These are phyloP conservation scores for Puntigrus tetrazona DNA, from an alignment of 2,113 vertebrate genomes.

Conservation along the genomic window DNA sequence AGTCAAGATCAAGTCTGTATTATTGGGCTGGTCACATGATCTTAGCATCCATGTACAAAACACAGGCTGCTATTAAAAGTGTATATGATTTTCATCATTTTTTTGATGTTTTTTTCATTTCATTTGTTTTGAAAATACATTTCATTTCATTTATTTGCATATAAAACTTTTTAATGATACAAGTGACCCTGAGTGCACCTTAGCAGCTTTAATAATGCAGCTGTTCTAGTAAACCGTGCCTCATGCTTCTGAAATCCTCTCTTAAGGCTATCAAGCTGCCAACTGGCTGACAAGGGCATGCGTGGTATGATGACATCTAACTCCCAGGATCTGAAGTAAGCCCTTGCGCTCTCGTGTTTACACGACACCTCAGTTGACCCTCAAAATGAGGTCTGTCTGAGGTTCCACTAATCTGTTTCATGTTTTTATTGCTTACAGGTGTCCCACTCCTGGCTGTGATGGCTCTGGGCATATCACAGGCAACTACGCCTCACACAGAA, in stretches of 20 bases:
- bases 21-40: background rate
- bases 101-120: too few relatives aligned
- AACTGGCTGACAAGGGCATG: slow-evolving; percentile 93
- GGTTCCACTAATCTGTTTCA: background rate
- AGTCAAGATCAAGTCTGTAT: background rate
- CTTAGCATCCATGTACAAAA: background rate
- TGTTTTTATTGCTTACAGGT: slow-evolving; percentile 72
- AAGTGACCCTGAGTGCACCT: background rate
- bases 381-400: slow-evolving; percentile 36
- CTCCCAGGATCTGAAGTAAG: slow-evolving; percentile 97
- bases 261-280: slow-evolving; percentile 94
- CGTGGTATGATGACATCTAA: slow-evolving; percentile 92
- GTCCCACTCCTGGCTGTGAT: slow-evolving; percentile 96
- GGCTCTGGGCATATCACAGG: slow-evolving; percentile 98
- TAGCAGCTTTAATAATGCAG: background rate
- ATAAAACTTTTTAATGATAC: background rate
- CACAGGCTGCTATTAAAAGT: background rate
- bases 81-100: background rate
- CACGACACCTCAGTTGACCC: background rate
- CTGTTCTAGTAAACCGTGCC: background rate
- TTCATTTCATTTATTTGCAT: slow-evolving; percentile 1
- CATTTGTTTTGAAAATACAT: too few relatives aligned
- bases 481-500: slow-evolving; percentile 98
- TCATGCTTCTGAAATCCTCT: slow-evolving; percentile 49
- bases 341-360: background rate